phyloP scores from a whole-genome alignment of 2,113 vertebrate species.

The Phrynosoma platyrhinos region DNA sequence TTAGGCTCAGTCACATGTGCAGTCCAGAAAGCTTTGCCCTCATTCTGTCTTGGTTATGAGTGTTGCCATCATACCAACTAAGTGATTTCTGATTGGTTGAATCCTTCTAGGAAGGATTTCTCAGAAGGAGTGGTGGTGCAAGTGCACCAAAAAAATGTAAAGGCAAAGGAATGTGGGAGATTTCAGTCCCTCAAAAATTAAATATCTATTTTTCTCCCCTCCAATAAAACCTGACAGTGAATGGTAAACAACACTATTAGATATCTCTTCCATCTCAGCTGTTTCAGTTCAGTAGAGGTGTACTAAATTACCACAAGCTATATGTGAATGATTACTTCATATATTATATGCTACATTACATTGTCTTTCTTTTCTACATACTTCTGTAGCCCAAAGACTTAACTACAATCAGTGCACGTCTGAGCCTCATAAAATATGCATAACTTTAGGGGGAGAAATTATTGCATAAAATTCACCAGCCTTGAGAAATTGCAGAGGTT shows the following conservation, averaged over 20 bases:
- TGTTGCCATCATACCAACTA: background rate
- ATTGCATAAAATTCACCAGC: constrained; percentile 71
- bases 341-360: constrained; percentile 70
- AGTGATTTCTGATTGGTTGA: background rate
- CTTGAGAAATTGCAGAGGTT: constrained; percentile 74
- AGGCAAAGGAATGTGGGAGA: background rate
- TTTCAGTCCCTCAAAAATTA: background rate
- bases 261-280: constrained; percentile 59
- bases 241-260: constrained; percentile 9
- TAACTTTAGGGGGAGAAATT: constrained; percentile 69
- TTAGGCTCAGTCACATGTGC: background rate
- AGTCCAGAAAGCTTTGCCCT: background rate
- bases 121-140: too few species aligned
- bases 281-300: constrained; percentile 61
- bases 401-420: constrained; percentile 66
- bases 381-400: constrained; percentile 77
- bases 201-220: too few species aligned
- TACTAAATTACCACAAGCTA: constrained; percentile 71
- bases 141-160: background rate
- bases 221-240: background rate
- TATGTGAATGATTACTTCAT: constrained; percentile 73
- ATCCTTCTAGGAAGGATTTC: background rate
- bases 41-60: background rate
- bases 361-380: constrained; percentile 64
- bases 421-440: constrained; percentile 81